Base-by-base conservation (phyloP, 2,888 invertebrate genomes). In the Frankliniella fusca region DNA sequence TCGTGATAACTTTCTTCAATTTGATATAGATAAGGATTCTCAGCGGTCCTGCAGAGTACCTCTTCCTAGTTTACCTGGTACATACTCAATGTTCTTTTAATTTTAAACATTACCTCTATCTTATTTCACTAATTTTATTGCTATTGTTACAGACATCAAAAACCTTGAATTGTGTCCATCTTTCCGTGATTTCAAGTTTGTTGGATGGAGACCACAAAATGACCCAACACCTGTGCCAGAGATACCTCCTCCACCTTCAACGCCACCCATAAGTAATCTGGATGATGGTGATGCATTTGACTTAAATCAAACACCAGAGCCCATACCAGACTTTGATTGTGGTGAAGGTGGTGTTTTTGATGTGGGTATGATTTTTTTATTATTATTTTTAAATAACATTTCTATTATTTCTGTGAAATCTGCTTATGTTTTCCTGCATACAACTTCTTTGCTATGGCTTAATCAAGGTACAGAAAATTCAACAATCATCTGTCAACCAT, bases 241-340 rank as follows among this genome's bases (percentile, higher is more conserved):
- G 10, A 8, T 76, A 10, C 70, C 70, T 12, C 27, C 70, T 27
- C 12, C 27, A 27, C 27, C 10, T 12, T 27, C 70, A 27, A 11
- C 23, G 10, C 27, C 23, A 27, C 70, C 70, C 12, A 23, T 76
- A 7, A 2, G 23, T 27, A 27, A 76, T 12, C 12, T 76, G 2
- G 12, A 27, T 76, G 70, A 76, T 76, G 70, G 12, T 23, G 23
- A 76, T 76, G 70, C 12, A 76, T 76, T 76, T 76, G 70, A 76
- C 9, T 27, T 76, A 27, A 76, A 76, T 27, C 70, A 76, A 76
- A 76, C 70, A 27, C 70, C 70, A 23, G 70, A 76, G 27, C 70
- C 70, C 9, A 76, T 76, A 27, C 70, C 70, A 27, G 70, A 76
- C 12, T 12, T 76, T 23, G 70, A 76, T 27, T 76, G 23, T 76